Evolutionary conservation across 2,888 invertebrate genomes (phyloP), one percentile per base, ranked within the genome.

Genomic region (Theristus sp.): DNA sequence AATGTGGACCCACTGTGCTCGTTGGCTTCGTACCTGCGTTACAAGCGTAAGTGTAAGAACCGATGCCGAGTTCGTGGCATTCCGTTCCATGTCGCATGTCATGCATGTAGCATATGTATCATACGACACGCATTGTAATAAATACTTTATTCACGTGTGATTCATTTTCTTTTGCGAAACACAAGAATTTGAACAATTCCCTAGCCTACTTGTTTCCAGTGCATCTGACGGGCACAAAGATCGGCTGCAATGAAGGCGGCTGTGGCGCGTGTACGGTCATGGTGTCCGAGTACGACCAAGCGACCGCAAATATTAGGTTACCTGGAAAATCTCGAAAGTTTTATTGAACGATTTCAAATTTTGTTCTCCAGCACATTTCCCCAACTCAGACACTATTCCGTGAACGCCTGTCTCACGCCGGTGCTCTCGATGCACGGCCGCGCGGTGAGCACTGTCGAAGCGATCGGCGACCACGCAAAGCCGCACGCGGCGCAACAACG

Each of bases 401-500:
- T 87, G 0, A 93, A 93, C 71, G 87, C 93, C 0, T 93, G 93
- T 69, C 77, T 93, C 57, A 84, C 85, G 10, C 91, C 91, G 1
- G 76, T 93, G 25, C 87, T 87, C 70, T 82, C 86, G 0, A 79
- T 91, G 75, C 88, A 91, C 69, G 91, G 90, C 0, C 75, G 84
- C 69, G 86, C 91, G 1, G 84, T 94, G 0, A 89, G 88, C 0
- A 93, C 93, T 0, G 84, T 91, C 0, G 93, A 93, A 78, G 93
- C 91, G 0, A 87, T 93, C 55, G 82, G 81, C 74, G 83, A 26
- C 13, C 27, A 83, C 28, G 13, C 26, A 1, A 64, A 68, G 24
- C 78, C 89, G 28, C 89, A 90, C 75, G 86, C 89, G 0, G 85
- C 86, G 0, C 90, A 90, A 77, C 70, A 28, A 54, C 26, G 54